Percentiles rank a stretch among this genome's conserved stretches.
Conservation (phyloP, 2,113 vertebrate species). For the Ameiurus melas region DNA sequence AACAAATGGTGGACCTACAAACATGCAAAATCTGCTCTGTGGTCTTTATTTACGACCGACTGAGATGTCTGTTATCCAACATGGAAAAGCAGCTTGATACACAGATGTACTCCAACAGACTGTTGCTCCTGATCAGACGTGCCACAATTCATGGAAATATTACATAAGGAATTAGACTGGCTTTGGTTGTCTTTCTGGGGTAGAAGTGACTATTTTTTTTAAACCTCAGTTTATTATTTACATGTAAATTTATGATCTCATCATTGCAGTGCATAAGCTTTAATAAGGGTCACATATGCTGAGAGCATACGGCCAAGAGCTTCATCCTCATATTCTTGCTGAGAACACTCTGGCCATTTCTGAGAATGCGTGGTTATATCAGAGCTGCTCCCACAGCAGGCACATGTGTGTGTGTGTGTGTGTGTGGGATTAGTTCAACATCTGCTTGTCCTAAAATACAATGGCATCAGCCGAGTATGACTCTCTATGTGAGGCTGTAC, state of each 20-base stretch:
- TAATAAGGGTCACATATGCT: background rate
- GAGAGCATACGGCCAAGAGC: background rate
- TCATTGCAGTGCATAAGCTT: background rate
- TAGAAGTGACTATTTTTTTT: constrained; percentile 6
- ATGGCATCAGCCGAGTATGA: constrained; percentile 9
- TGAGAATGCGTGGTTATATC: constrained; percentile 41
- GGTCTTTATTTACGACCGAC: constrained; percentile 16
- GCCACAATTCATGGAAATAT: constrained; percentile 38
- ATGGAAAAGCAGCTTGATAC: constrained; percentile 35
- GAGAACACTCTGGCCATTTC: constrained; percentile 35
- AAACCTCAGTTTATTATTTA: constrained; percentile 11
- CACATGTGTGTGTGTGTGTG: constrained; percentile 23
- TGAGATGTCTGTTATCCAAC: constrained; percentile 21
- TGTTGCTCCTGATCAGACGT: constrained; percentile 26
- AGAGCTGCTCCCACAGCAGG: constrained; percentile 26
- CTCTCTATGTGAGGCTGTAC: background rate
- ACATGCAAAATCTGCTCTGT: constrained; percentile 4
- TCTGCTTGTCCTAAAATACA: constrained; percentile 36
- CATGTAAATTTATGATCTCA: background rate
- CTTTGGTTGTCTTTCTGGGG: background rate
- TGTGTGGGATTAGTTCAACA: constrained; percentile 28
- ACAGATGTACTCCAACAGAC: constrained; percentile 24
- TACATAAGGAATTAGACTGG: constrained; percentile 28
- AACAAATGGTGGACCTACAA: background rate
- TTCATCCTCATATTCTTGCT: background rate